A percentile compares a stretch with the other conserved stretches of the same genome.
These are phyloP conservation scores for Chouioia cunea DNA, from an alignment of 2,888 invertebrate species.

Conservation along the genomic window DNA sequence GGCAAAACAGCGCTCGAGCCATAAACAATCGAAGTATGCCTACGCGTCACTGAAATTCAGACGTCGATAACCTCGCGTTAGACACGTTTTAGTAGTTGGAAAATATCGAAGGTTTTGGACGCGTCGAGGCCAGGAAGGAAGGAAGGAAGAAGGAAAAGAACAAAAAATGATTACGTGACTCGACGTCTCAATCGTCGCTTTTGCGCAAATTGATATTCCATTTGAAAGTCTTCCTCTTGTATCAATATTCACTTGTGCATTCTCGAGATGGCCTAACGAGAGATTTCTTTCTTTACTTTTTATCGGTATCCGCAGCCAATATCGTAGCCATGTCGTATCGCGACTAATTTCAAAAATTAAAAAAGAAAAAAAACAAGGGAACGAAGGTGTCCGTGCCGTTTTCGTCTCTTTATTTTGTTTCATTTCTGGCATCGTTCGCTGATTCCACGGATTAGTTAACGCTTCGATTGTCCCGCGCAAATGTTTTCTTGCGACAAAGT, in stretches of 20 bases:
- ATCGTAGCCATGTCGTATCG: constrained; percentile 4
- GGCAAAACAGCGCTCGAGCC: constrained; percentile 20
- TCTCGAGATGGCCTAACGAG: too few relatives aligned
- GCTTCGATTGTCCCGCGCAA: not conserved
- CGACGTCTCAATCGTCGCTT: constrained; percentile 13
- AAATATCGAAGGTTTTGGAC: not conserved
- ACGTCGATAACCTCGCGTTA: constrained; percentile 27
- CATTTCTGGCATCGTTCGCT: constrained; percentile 10
- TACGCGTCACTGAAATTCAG: not conserved
- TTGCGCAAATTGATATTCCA: constrained; percentile 30
- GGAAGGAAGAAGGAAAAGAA: constrained; percentile 19
- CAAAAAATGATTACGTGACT: constrained; percentile 33
- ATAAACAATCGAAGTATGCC: not conserved
- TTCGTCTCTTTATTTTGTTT: constrained; percentile 18
- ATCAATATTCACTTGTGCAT: too few relatives aligned
- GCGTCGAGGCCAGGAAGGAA: constrained; percentile 1
- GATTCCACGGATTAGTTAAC: not conserved
- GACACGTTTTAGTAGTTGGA: not conserved
- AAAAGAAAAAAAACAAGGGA: constrained; percentile 4
- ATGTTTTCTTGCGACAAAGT: constrained; percentile 3
- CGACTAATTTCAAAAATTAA: constrained; percentile 26
- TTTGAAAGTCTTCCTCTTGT: too few relatives aligned
- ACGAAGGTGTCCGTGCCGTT: not conserved
- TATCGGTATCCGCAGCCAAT: too few relatives aligned
- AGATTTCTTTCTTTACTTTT: too few relatives aligned